phyloP scores from a whole-genome alignment of 2,888 invertebrate genomes.

The Druceiella hillmani region DNA sequence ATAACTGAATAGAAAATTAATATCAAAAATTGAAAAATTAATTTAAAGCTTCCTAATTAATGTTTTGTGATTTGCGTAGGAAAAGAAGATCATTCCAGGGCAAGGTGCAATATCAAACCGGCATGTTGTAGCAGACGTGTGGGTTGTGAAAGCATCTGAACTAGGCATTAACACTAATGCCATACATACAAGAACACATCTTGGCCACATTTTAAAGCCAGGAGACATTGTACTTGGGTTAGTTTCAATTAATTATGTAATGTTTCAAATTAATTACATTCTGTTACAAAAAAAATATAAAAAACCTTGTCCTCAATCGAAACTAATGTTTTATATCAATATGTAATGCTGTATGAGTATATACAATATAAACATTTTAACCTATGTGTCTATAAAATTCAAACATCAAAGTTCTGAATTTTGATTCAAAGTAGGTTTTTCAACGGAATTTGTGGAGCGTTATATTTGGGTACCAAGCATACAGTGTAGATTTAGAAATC shows the following conservation, averaged over 20 bases:
- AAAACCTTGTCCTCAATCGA: neutral
- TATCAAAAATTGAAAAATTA: too few relatives aligned
- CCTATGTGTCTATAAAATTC: too few relatives aligned
- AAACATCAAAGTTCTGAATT: too few relatives aligned
- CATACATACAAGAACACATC: constrained; percentile 85
- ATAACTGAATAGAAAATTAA: too few relatives aligned
- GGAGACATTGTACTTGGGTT: constrained; percentile 93
- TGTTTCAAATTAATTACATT: constrained; percentile 10
- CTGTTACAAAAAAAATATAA: neutral
- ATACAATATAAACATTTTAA: too few relatives aligned
- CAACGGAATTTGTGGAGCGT: too few relatives aligned
- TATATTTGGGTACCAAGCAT: too few relatives aligned
- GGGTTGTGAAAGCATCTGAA: constrained; percentile 85
- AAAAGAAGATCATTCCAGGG: constrained; percentile 76
- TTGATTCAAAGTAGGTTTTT: too few relatives aligned
- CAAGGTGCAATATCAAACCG: constrained; percentile 83
- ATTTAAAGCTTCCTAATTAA: too few relatives aligned
- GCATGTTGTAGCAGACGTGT: constrained; percentile 88
- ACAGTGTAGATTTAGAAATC: too few relatives aligned
- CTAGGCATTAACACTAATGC: constrained; percentile 77
- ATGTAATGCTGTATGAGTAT: neutral
- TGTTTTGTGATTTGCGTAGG: constrained; percentile 53
- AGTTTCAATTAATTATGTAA: constrained; percentile 22
- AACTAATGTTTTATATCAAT: neutral
- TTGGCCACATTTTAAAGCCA: constrained; percentile 87